Conservation (phyloP, 53 echinoderm and acorn worm species). For the Crossaster papposus region DNA sequence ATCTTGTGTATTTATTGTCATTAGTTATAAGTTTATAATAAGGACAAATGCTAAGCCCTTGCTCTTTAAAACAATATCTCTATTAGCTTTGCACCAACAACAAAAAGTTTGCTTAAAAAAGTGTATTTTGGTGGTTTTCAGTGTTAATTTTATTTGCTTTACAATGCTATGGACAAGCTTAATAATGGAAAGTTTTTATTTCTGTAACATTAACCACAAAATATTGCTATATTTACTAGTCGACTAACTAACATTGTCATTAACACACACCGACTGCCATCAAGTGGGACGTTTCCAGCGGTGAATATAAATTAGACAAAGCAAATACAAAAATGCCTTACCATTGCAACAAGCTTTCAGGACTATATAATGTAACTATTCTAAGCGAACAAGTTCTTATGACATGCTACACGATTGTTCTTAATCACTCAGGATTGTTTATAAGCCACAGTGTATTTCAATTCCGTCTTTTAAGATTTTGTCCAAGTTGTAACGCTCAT, state of each 20-base stretch:
- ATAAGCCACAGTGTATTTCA: background rate
- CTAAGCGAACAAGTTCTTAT: background rate
- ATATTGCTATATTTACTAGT: slow-evolving; percentile 32
- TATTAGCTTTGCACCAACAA: slow-evolving; percentile 52
- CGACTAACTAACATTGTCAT: background rate
- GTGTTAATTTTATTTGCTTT: slow-evolving; percentile 33
- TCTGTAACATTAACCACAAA: slow-evolving; percentile 40
- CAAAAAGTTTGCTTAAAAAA: slow-evolving; percentile 34
- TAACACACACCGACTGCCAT: slow-evolving; percentile 15
- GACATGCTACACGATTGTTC: background rate
- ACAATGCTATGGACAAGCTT: slow-evolving; percentile 60
- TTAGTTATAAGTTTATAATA: slow-evolving; percentile 57
- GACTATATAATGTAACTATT: background rate
- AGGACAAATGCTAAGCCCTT: background rate
- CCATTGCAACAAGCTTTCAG: background rate
- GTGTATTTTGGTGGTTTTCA: slow-evolving; percentile 31
- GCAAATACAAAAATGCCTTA: background rate
- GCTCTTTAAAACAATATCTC: background rate
- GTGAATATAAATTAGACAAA: background rate
- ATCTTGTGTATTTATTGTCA: slow-evolving; percentile 55
- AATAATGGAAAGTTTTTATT: slow-evolving; percentile 27
- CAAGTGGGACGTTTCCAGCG: background rate
- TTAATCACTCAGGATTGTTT: too few relatives aligned
- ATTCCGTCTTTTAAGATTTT: background rate
- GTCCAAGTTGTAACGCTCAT: background rate